Base-by-base conservation (phyloP, 2,888 invertebrate genomes). In the Polydrusus tereticollis region DNA sequence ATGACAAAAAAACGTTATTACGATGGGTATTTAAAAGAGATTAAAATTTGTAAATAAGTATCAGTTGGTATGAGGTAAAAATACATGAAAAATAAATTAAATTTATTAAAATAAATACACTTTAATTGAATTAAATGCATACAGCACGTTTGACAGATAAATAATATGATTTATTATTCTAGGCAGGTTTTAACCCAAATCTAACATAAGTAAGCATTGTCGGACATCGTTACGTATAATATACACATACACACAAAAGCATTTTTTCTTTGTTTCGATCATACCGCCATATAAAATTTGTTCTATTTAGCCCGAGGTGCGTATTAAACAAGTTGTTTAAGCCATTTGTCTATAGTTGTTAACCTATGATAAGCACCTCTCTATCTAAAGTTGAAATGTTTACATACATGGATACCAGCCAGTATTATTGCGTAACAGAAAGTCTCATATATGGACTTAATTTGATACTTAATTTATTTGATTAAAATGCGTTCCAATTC, bases 381-480 rank as follows among this genome's bases (percentile, higher is more conserved):
- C 64, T 64, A 58, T 73, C 76, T 77, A 69, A 70, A 45, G 18
- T 59, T 45, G 59, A 64, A 59, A 36, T 52, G 64, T 64, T 57
- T 47, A 59, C 64, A 59, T 71, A 72, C 62, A 60, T 69, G 63
- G 50, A 41, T 59, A 65, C 55, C 59, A n/a, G 69, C 45, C 66
- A 38, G 26, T 62, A 41, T 41, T 16, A 62, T 72, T 70, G 65
- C 52, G 65, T 63, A 70, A 70, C 65, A 33, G 55, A 65, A 58
- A 63, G 58, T 72, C 75, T 36, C 52, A 73, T 79, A 79, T 79
- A 80, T 77, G 79, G 79, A 75, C 70, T 76, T 79, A 79, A 79
- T 79, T 79, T 73, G 77, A 77, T 79, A 78, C 74, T 77, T 77
- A 79, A 78, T 80, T 79, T 77, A 79, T 79, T 79, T 78, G 78